Evolutionary conservation across 2,113 vertebrate species (phyloP).

Genomic region (Bubo scandiacus): DNA sequence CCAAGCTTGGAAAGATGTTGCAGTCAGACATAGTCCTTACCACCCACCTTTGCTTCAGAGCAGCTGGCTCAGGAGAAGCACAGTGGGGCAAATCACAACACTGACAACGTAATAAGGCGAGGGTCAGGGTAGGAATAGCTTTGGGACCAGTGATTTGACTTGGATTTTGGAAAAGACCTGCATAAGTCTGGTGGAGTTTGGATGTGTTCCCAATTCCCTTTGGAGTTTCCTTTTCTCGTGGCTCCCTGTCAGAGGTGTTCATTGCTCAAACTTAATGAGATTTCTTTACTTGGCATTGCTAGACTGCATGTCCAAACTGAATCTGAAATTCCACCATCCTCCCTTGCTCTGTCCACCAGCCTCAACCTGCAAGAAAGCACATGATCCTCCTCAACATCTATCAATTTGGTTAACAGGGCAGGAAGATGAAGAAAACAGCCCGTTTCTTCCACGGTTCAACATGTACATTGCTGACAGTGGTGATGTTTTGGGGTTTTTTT

Average conservation of each 20-base stretch:
- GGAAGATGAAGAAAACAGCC: not conserved
- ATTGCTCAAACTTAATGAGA: not conserved
- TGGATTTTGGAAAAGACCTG: not conserved
- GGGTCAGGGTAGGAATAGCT: not conserved
- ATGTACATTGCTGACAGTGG: fast-evolving
- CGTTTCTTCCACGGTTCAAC: not conserved
- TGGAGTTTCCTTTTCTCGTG: not conserved
- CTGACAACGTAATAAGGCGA: not conserved
- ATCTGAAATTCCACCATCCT: constrained; percentile 8
- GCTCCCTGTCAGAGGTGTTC: not conserved
- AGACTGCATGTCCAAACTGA: not conserved
- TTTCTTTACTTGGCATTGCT: not conserved
- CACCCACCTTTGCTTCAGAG: not conserved
- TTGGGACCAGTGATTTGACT: not conserved
- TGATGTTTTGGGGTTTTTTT: not conserved
- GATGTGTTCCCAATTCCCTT: not conserved
- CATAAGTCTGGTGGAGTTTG: not conserved
- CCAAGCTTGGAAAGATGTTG: not conserved
- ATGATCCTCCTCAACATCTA: not conserved
- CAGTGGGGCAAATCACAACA: not conserved
- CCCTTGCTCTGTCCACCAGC: not conserved
- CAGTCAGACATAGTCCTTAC: not conserved
- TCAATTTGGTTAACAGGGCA: not conserved
- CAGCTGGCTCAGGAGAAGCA: not conserved
- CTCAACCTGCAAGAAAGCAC: not conserved